Evolutionary conservation across 2,888 invertebrate species (phyloP).

Genomic region (Oligia strigilis): DNA sequence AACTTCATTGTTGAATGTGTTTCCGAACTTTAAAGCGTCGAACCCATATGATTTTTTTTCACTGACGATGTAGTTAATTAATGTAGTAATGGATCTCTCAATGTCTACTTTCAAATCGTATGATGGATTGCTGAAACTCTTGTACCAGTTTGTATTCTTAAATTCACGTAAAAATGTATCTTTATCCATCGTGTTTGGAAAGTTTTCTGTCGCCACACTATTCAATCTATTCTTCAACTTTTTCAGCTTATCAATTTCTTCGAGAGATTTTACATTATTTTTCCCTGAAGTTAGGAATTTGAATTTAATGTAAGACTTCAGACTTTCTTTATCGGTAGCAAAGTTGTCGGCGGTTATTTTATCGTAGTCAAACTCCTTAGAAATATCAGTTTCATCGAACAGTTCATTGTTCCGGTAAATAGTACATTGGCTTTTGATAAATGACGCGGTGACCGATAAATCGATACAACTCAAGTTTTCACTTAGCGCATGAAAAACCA

Average conservation of each 20-base stretch:
- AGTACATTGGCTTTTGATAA: constrained; percentile 57
- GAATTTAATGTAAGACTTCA: constrained; percentile 73
- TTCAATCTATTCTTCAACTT: constrained; percentile 37
- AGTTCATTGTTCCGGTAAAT: constrained; percentile 60
- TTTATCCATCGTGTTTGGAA: constrained; percentile 22
- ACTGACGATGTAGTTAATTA: constrained; percentile 75
- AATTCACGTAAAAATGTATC: constrained; percentile 30
- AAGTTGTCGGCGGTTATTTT: constrained; percentile 69
- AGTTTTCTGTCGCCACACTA: background rate
- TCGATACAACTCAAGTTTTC: constrained; percentile 26
- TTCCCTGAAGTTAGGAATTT: constrained; percentile 68
- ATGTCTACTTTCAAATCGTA: constrained; percentile 64
- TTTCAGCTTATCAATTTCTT: constrained; percentile 59
- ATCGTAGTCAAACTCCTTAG: constrained; percentile 70
- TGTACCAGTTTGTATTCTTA: constrained; percentile 68
- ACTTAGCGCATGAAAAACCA: constrained; percentile 30
- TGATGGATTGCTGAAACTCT: constrained; percentile 46
- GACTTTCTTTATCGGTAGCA: constrained; percentile 62
- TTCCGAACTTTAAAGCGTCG: constrained; percentile 72
- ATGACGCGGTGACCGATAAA: constrained; percentile 62
- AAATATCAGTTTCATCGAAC: constrained; percentile 67
- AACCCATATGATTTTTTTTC: constrained; percentile 74
- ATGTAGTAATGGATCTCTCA: constrained; percentile 71
- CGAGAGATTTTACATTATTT: constrained; percentile 58
- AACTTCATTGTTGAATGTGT: constrained; percentile 55